These are phyloP conservation scores for Sesamia inferens DNA, from an alignment of 2,888 invertebrate genomes.

Conservation along the genomic window DNA sequence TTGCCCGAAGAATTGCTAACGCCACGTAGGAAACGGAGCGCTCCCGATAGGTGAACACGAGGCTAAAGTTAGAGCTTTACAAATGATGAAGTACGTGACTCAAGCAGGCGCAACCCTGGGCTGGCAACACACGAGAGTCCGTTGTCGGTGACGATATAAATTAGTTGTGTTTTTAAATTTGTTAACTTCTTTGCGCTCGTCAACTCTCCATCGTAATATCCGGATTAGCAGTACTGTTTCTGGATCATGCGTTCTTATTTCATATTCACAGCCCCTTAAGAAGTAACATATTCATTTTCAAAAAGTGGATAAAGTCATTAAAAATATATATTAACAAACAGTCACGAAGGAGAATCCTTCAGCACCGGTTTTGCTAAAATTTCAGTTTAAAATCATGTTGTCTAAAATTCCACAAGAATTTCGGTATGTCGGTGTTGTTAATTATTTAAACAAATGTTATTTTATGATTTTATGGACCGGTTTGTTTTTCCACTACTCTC, in stretches of 20 bases:
- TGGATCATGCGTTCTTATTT: conserved; percentile 1
- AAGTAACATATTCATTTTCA: background rate
- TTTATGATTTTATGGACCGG: conserved; percentile 55
- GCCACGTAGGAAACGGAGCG: conserved; percentile 1
- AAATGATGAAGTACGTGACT: conserved; percentile 7
- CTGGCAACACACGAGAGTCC: background rate
- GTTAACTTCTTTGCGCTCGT: conserved; percentile 8
- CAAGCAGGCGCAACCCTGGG: background rate
- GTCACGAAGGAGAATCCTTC: background rate
- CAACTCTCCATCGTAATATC: conserved; percentile 7
- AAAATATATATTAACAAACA: conserved; percentile 5
- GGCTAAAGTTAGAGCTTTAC: conserved; percentile 10
- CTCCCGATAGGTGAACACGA: background rate
- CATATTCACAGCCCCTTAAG: background rate
- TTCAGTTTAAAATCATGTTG: conserved; percentile 1
- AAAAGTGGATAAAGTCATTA: background rate
- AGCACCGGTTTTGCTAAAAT: background rate
- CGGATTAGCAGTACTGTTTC: background rate
- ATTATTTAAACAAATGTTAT: conserved; percentile 41
- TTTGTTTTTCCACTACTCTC: conserved; percentile 55
- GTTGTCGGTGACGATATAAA: conserved; percentile 12
- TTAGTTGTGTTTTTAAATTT: conserved; percentile 33
- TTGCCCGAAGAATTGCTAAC: background rate
- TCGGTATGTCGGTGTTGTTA: conserved; percentile 15
- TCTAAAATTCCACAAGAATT: conserved; percentile 4